These are phyloP conservation scores for Probaryconus sp. DNA, from an alignment of 1,140 invertebrate species.

Conservation along the genomic window DNA sequence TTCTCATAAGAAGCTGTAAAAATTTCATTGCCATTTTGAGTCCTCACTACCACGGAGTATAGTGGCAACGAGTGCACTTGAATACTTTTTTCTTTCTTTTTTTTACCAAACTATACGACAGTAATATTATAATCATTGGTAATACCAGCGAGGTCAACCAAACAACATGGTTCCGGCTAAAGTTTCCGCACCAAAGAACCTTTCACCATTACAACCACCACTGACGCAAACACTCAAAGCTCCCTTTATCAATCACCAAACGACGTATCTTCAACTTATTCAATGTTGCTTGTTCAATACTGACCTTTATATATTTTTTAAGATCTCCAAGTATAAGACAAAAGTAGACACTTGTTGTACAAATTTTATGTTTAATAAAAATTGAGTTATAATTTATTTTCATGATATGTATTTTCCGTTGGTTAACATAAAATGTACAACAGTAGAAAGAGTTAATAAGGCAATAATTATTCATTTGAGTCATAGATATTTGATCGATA, in stretches of 20 bases:
- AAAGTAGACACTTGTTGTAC: too few relatives aligned
- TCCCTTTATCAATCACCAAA: slow-evolving; percentile 18
- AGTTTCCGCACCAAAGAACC: slow-evolving; percentile 54
- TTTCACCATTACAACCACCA: slow-evolving; percentile 42
- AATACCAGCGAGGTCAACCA: slow-evolving; percentile 50
- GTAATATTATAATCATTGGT: slow-evolving; percentile 57
- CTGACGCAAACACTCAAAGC: slow-evolving; percentile 32
- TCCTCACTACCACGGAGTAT: slow-evolving; percentile 54
- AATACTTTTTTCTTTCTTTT: slow-evolving; percentile 46
- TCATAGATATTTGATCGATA: too few relatives aligned
- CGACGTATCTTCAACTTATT: not conserved
- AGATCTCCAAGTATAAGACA: too few relatives aligned
- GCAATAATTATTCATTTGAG: too few relatives aligned
- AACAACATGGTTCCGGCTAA: slow-evolving; percentile 56
- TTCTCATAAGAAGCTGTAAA: slow-evolving; percentile 39
- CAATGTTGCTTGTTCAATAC: too few relatives aligned
- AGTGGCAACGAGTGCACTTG: slow-evolving; percentile 51
- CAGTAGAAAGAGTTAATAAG: too few relatives aligned
- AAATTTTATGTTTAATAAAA: too few relatives aligned
- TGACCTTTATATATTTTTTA: too few relatives aligned
- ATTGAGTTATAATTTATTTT: too few relatives aligned
- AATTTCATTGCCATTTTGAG: slow-evolving; percentile 58
- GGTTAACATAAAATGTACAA: too few relatives aligned
- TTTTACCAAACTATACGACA: slow-evolving; percentile 27
- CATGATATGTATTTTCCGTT: too few relatives aligned